Evolutionary conservation across 2,113 vertebrate species (phyloP).

Genomic region (Typhlomys cinereus): DNA sequence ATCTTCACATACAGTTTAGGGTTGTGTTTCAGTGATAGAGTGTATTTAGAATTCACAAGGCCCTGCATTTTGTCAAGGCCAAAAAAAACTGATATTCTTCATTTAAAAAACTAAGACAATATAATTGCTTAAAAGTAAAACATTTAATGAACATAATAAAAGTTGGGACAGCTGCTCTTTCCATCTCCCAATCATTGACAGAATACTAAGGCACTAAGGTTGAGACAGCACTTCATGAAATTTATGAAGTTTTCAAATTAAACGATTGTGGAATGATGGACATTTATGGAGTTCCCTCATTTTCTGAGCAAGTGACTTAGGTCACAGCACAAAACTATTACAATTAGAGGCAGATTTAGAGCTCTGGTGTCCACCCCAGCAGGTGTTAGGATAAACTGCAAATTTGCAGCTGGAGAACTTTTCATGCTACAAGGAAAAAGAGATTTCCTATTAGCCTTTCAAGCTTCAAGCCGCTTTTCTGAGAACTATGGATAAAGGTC

Average conservation of each 20-base stretch:
- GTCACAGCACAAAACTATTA: background rate
- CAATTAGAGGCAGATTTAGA: background rate
- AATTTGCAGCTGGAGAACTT: conserved; percentile 27
- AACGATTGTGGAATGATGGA: background rate
- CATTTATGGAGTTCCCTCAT: background rate
- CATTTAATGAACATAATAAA: background rate
- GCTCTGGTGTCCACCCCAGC: background rate
- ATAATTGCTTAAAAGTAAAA: conserved; percentile 2
- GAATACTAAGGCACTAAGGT: background rate
- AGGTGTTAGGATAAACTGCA: conserved; percentile 52
- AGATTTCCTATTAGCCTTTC: conserved; percentile 19
- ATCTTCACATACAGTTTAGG: background rate
- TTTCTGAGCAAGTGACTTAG: background rate
- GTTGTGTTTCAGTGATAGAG: background rate
- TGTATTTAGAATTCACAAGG: background rate
- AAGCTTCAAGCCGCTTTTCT: conserved; percentile 44
- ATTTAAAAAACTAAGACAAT: conserved; percentile 16
- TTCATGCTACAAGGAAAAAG: background rate
- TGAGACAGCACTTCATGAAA: background rate
- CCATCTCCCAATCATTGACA: background rate
- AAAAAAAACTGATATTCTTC: background rate
- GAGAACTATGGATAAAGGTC: conserved; percentile 19
- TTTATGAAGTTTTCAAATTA: background rate
- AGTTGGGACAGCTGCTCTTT: background rate
- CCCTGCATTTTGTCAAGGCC: background rate